Base-by-base conservation (phyloP, 1,140 invertebrate genomes). In the Akabosia matsudoensis region DNA sequence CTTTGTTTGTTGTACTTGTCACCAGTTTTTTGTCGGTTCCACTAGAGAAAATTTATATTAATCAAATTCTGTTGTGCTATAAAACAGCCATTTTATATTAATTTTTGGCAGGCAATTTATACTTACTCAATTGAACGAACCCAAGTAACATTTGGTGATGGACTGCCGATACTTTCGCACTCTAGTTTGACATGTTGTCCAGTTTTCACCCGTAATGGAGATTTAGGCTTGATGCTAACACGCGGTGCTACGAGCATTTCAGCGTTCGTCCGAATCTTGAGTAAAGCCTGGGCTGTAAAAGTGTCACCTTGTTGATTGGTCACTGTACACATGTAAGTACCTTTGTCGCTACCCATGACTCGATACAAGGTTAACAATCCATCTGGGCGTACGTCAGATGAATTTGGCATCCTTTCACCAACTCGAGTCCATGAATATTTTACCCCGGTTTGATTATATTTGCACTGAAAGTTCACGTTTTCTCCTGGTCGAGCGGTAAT, bases 241-340 rank as follows among this genome's bases (percentile, higher is more conserved):
- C 85, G 82, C 0, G 93, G 86, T 79, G 1, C 87, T 86, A 13
- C 91, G 87, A 76, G 88, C 85, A 31, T 26, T 22, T 33, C 52
- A 26, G 18, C 30, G 7, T 82, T 76, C 0, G 79, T 74, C 67
- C 88, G 85, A n/a, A n/a, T n/a, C 3, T 81, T 83, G 16, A 89
- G 84, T 31, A 82, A 78, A 79, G 86, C 84, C 76, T 85, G 77
- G 76, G 82, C 83, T 83, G 84, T 74, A 79, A 74, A 80, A 71
- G 73, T 79, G 34, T 73, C 78, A 61, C 87, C 87, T 34, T 79
- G 22, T 16, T 80, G 78, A 54, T 82, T 86, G 2, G 85, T 90
- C 0, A 93, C 93, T 82, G 91, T 90, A 83, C 96, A 97, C 64
- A 94, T 88, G 83, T 97, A 97, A 30, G 89, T 88, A 45, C 95